A percentile compares a stretch with the other conserved stretches of the same genome.
Conservation (phyloP, 2,888 invertebrate species). For the Tachina lurida region DNA sequence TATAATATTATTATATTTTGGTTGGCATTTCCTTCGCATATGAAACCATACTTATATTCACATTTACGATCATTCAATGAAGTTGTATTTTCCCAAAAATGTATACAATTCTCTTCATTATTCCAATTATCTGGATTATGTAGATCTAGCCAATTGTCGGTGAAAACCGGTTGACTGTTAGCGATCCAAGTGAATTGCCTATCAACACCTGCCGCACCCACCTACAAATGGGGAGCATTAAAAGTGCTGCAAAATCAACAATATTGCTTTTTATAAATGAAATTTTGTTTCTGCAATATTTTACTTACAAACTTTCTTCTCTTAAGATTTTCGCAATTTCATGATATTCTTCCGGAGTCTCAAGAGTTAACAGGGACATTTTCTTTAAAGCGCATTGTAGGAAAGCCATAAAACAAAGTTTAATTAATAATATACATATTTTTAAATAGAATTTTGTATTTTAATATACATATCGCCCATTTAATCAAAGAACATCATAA, state of each 20-base stretch:
- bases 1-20: slow-evolving; percentile 24
- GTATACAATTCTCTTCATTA: slow-evolving; percentile 42
- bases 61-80: slow-evolving; percentile 51
- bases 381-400: slow-evolving; percentile 40
- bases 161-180: slow-evolving; percentile 20
- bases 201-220: slow-evolving; percentile 38
- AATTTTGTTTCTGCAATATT: neutral
- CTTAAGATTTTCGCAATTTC: slow-evolving; percentile 30
- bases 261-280: neutral
- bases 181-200: slow-evolving; percentile 41
- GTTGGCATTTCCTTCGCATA: slow-evolving; percentile 23
- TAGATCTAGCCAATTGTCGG: slow-evolving; percentile 1
- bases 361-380: slow-evolving; percentile 41
- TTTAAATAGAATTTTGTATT: no score
- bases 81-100: slow-evolving; percentile 43
- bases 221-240: slow-evolving; percentile 35
- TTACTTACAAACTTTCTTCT: slow-evolving; percentile 28
- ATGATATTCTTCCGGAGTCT: slow-evolving; percentile 25
- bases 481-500: no score
- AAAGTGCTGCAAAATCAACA: neutral
- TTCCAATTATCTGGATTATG: slow-evolving; percentile 49
- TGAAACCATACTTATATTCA: slow-evolving; percentile 35
- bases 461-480: neutral
- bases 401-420: slow-evolving; percentile 2
- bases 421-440: neutral